phyloP scores from a whole-genome alignment of 2,888 invertebrate genomes.

The Formica aserva region DNA sequence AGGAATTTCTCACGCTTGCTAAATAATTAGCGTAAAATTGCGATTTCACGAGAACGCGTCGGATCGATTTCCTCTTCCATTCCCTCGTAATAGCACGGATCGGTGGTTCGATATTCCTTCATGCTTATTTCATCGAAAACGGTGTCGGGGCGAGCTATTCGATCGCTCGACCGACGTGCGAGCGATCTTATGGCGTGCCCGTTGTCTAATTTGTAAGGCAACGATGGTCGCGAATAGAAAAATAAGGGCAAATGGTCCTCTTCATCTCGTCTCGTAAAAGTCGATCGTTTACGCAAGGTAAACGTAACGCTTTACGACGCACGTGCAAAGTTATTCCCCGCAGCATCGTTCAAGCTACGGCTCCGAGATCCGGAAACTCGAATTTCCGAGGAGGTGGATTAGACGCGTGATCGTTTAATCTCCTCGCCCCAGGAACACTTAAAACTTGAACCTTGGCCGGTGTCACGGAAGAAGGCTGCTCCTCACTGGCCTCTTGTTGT shows the following conservation, averaged over 20 bases:
- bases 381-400: neutral
- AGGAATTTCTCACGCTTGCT: slow-evolving; percentile 31
- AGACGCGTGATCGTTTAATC: neutral
- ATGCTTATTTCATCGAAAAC: neutral
- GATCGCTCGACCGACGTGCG: slow-evolving; percentile 30
- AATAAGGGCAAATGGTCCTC: slow-evolving; percentile 14
- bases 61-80: slow-evolving; percentile 7
- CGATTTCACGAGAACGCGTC: slow-evolving; percentile 27
- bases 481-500: slow-evolving; percentile 88
- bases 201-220: neutral
- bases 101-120: slow-evolving; percentile 4
- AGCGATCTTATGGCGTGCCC: slow-evolving; percentile 30
- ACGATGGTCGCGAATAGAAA: neutral
- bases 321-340: neutral
- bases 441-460: slow-evolving; percentile 73
- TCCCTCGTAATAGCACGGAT: slow-evolving; percentile 10
- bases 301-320: slow-evolving; percentile 63
- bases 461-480: slow-evolving; percentile 83
- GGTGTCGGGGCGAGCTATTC: slow-evolving; percentile 22
- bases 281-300: slow-evolving; percentile 64
- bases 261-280: slow-evolving; percentile 46
- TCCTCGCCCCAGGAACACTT: slow-evolving; percentile 22
- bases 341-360: neutral
- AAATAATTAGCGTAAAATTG: slow-evolving; percentile 28
- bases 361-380: neutral